Evolutionary conservation across 2,888 invertebrate species (phyloP).

Genomic region (Tigriopus californicus): DNA sequence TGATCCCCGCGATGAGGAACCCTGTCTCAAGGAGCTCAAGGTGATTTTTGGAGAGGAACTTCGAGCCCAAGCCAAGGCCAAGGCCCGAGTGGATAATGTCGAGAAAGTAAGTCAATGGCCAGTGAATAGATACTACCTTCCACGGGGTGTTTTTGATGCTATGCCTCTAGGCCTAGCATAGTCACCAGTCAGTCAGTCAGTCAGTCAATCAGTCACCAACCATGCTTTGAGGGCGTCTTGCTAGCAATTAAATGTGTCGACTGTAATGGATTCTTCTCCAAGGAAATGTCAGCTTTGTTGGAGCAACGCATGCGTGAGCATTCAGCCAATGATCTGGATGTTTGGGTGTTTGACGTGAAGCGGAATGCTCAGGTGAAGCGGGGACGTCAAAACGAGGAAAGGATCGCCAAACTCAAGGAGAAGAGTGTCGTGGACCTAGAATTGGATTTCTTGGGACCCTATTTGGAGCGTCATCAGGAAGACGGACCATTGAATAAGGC

Average conservation of each 20-base stretch:
- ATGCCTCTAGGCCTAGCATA: too few relatives aligned
- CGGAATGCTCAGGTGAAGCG: not conserved
- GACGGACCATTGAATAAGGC: not conserved
- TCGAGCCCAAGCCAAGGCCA: not conserved
- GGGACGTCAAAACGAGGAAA: not conserved
- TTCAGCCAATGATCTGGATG: conserved; percentile 11
- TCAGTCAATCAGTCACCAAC: too few relatives aligned
- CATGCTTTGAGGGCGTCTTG: too few relatives aligned
- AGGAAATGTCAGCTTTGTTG: conserved; percentile 2
- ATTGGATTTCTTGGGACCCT: conserved; percentile 15
- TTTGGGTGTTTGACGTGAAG: conserved; percentile 7
- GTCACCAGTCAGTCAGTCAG: too few relatives aligned
- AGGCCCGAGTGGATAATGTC: not conserved
- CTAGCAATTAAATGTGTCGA: too few relatives aligned
- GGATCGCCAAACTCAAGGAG: not conserved
- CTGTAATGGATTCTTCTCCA: not conserved
- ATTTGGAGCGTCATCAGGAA: conserved; percentile 2
- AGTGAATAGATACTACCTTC: too few relatives aligned
- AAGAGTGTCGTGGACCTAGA: conserved; percentile 9
- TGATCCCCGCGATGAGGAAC: conserved; percentile 11
- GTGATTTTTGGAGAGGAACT: conserved; percentile 4
- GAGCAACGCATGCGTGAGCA: conserved; percentile 7
- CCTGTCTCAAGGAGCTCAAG: not conserved
- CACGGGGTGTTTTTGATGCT: too few relatives aligned
- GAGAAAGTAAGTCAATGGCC: too few relatives aligned